Base-by-base conservation (phyloP, 2,113 vertebrate species). In the Dasyurus viverrinus region DNA sequence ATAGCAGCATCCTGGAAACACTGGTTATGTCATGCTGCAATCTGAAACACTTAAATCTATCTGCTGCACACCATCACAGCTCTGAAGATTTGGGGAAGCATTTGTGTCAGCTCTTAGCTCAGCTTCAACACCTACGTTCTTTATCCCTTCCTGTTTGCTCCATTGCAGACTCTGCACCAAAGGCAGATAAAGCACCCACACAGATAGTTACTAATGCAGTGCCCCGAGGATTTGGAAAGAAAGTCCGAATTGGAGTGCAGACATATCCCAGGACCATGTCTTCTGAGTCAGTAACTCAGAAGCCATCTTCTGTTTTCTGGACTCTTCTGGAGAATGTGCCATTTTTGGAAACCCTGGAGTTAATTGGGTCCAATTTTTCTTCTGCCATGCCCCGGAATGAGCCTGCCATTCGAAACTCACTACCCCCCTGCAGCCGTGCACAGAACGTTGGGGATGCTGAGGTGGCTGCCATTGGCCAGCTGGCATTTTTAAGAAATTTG, bases 381-480 rank as follows among this genome's bases (percentile, higher is more conserved):
- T 99, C 99, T 0, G 99, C 98, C 36, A 99, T 99, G 98, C 99
- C 99, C 0, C 99, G 99, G 57, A 99, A 99, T 0, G 99, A 99
- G 98, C 99, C 99, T 0, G 99, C 99, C 50, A 99, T 99, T 90
- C 99, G 99, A 90, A 99, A 99, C 97, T 99, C 99, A 0, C 98
- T 99, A 0, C 99, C 99, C 0, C 99, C 99, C 92, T 99, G 99
- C 36, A 97, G 98, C 36, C 99, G 99, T 97, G 99, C 99, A 0
- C 98, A 99, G 60, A 98, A 97, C 0, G 98, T 99, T 0, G 99
- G 99, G 1, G 99, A 99, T 42, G 95, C 98, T 0, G 99, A 99
- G 95, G 97, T 99, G 54, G 99, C 99, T 0, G 99, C 99, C 48
- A 99, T 99, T 0, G 98, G 98, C 90, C 99, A 99, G 3, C 96